These are phyloP conservation scores for Chloroceryle aenea DNA, from an alignment of 2,113 vertebrate species.

Conservation along the genomic window DNA sequence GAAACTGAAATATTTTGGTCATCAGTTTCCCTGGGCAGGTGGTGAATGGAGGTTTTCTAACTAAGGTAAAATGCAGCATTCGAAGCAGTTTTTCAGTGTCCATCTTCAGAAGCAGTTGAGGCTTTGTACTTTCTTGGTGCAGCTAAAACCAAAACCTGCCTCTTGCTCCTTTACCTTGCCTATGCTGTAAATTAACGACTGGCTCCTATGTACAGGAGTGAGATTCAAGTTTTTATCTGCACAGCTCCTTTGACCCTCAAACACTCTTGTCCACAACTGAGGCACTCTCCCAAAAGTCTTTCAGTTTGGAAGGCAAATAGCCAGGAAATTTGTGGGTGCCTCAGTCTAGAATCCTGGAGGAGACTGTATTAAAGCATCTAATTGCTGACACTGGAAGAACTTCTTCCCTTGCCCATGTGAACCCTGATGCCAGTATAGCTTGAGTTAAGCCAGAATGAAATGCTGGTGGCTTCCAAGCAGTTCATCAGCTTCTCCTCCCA, in stretches of 20 bases:
- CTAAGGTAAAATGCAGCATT: not conserved
- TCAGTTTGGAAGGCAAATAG: not conserved
- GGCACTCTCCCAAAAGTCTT: not conserved
- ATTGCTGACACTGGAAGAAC: not conserved
- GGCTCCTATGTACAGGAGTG: slow-evolving; percentile 44
- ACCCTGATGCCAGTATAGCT: not conserved
- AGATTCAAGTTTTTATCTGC: slow-evolving; percentile 71
- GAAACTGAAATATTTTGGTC: not conserved
- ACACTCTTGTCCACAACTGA: not conserved
- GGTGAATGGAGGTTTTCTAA: not conserved
- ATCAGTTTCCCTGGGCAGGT: not conserved
- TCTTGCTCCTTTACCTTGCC: not conserved
- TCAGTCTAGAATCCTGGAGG: not conserved
- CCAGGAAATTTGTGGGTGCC: not conserved
- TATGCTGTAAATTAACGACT: not conserved
- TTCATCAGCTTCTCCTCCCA: not conserved
- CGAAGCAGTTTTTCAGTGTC: not conserved
- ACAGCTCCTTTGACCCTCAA: not conserved
- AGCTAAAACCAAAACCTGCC: not conserved
- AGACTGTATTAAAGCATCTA: not conserved
- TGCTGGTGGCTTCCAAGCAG: not conserved
- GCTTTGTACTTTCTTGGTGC: not conserved
- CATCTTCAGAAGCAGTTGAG: not conserved
- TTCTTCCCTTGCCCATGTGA: not conserved
- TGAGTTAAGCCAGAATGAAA: not conserved